These are phyloP conservation scores for Hucho hucho DNA, from an alignment of 2,113 vertebrate genomes.

Conservation along the genomic window DNA sequence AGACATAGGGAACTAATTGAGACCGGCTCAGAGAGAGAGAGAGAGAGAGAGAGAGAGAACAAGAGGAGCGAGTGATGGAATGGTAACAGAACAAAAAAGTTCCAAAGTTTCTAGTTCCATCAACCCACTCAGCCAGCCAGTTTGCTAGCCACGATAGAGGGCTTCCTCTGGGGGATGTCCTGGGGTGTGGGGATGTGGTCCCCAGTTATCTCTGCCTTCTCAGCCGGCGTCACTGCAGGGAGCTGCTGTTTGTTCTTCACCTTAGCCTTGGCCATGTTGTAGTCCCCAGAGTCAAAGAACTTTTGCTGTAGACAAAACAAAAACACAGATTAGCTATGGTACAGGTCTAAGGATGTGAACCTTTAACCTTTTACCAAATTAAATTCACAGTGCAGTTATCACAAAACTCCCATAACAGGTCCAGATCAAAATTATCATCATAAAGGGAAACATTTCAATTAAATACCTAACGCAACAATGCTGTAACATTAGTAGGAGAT, in stretches of 20 bases:
- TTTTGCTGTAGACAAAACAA: slow-evolving; percentile 80
- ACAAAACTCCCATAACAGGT: too few relatives aligned
- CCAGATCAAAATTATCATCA: too few relatives aligned
- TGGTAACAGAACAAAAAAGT: slow-evolving; percentile 72
- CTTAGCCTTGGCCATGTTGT: slow-evolving; percentile 99
- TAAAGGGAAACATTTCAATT: too few relatives aligned
- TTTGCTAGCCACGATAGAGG: slow-evolving; percentile 95
- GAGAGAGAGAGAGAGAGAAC: slow-evolving; percentile 41
- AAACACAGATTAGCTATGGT: neutral
- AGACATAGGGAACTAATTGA: too few relatives aligned
- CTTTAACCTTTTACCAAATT: too few relatives aligned
- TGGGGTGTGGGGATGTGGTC: slow-evolving; percentile 98
- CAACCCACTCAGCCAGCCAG: slow-evolving; percentile 84
- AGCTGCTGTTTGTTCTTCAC: slow-evolving; percentile 98
- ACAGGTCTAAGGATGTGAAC: too few relatives aligned
- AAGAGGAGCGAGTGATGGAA: slow-evolving; percentile 73
- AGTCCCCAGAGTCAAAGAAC: slow-evolving; percentile 98
- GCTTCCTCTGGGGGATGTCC: slow-evolving; percentile 96
- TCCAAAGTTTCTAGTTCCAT: slow-evolving; percentile 55
- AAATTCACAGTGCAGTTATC: too few relatives aligned
- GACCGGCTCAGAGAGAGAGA: slow-evolving; percentile 41
- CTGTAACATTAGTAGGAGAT: too few relatives aligned
- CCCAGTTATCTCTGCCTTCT: slow-evolving; percentile 95
- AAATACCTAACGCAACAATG: too few relatives aligned
- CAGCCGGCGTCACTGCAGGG: slow-evolving; percentile 75